Percentiles rank a stretch among this genome's conserved stretches.
These are phyloP conservation scores for Sarcophaga variegata DNA, from an alignment of 2,888 invertebrate species.

Conservation along the genomic window DNA sequence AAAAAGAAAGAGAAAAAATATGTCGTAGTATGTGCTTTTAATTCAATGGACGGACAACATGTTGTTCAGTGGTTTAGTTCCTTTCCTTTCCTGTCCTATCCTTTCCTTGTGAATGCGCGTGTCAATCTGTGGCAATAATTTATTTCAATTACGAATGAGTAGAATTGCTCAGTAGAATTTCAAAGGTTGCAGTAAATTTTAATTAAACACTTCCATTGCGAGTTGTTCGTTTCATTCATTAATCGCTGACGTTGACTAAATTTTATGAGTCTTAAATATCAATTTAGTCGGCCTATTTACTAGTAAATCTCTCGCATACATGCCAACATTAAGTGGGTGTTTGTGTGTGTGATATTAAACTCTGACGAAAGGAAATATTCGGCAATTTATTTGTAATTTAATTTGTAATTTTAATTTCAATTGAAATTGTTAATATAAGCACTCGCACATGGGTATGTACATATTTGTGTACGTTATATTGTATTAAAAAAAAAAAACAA, in stretches of 20 bases:
- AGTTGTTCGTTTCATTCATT: constrained; percentile 47
- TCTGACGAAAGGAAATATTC: too few species aligned
- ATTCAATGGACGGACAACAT: neutral
- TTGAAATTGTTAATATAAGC: too few species aligned
- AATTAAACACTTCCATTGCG: constrained; percentile 46
- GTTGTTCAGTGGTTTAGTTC: neutral
- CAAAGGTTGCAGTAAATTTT: constrained; percentile 62
- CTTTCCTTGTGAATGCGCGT: constrained; percentile 50
- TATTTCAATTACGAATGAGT: constrained; percentile 52
- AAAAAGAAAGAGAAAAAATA: neutral
- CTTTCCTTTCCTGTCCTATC: neutral
- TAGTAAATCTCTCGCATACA: neutral
- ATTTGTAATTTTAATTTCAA: too few species aligned
- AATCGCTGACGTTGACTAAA: constrained; percentile 41
- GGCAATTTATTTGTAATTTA: too few species aligned
- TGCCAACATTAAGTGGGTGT: too few species aligned
- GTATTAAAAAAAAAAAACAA: too few species aligned
- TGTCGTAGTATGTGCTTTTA: neutral
- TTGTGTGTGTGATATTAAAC: too few species aligned
- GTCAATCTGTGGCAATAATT: constrained; percentile 65
- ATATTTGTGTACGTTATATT: too few species aligned
- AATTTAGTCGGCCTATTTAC: neutral
- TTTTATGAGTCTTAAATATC: constrained; percentile 28
- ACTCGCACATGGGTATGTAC: too few species aligned
- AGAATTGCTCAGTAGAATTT: constrained; percentile 40